phyloP scores from a whole-genome alignment of 2,888 invertebrate genomes.

The Parnassius glacialis region DNA sequence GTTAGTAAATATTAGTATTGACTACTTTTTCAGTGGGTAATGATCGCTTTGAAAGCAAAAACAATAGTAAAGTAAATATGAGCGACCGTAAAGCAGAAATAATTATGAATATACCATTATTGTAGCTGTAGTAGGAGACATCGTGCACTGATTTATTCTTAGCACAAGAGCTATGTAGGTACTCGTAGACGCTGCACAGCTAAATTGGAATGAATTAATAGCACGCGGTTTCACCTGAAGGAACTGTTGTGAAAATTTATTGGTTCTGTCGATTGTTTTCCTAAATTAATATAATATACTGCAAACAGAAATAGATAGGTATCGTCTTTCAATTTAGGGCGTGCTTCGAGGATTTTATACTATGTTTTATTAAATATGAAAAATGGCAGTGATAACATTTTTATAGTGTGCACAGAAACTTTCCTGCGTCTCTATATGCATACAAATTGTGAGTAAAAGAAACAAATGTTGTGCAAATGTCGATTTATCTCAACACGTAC shows the following conservation, averaged over 20 bases:
- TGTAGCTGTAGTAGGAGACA: conserved; percentile 43
- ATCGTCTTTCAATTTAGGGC: not conserved
- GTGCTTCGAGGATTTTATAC: not conserved
- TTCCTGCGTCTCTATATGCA: conserved; percentile 34
- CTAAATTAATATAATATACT: not conserved
- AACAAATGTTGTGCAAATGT: conserved; percentile 40
- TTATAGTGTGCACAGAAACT: conserved; percentile 27
- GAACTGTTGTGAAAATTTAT: conserved; percentile 27
- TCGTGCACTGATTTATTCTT: conserved; percentile 55
- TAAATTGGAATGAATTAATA: conserved; percentile 64
- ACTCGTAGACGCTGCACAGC: conserved; percentile 48
- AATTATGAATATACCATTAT: conserved; percentile 8
- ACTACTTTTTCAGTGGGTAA: too few species aligned
- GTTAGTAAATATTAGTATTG: too few species aligned
- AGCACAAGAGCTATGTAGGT: conserved; percentile 43
- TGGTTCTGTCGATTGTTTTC: conserved; percentile 3
- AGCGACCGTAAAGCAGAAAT: not conserved
- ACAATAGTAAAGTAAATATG: conserved; percentile 11
- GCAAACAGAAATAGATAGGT: not conserved
- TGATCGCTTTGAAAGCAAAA: not conserved
- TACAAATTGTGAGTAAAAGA: conserved; percentile 42
- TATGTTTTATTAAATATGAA: conserved; percentile 13
- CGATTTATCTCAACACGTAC: conserved; percentile 44
- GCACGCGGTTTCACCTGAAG: conserved; percentile 44
- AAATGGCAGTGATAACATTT: conserved; percentile 25